Evolutionary conservation across 2,888 invertebrate species (phyloP).

Genomic region (Monoplex corrugatus): DNA sequence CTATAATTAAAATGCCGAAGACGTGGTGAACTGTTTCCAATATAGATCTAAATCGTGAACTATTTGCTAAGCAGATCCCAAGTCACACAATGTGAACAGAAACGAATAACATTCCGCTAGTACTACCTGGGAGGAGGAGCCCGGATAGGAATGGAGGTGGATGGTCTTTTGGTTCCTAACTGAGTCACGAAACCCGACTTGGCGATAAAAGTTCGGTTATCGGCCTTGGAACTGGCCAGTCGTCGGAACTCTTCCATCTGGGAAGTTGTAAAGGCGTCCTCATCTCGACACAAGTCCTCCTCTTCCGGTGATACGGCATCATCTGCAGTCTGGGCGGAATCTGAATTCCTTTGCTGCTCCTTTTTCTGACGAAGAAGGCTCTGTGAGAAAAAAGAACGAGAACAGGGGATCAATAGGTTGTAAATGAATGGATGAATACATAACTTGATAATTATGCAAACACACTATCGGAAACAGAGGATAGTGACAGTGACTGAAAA

Average conservation of each 20-base stretch:
- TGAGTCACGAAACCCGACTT: slow-evolving; percentile 15
- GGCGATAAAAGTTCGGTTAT: slow-evolving; percentile 33
- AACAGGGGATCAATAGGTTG: too few relatives aligned
- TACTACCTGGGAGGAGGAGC: not conserved
- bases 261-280: slow-evolving; percentile 48
- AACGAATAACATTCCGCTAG: too few relatives aligned
- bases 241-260: slow-evolving; percentile 53
- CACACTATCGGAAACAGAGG: too few relatives aligned
- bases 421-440: too few relatives aligned
- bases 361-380: slow-evolving; percentile 31
- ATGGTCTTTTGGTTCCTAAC: not conserved
- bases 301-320: not conserved
- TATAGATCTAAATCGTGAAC: too few relatives aligned
- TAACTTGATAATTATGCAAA: too few relatives aligned
- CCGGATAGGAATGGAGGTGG: slow-evolving; percentile 2
- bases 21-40: too few relatives aligned
- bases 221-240: slow-evolving; percentile 34
- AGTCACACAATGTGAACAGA: too few relatives aligned
- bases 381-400: not conserved
- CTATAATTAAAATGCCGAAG: too few relatives aligned
- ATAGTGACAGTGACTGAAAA: too few relatives aligned
- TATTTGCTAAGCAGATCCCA: too few relatives aligned
- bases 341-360: not conserved
- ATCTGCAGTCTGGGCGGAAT: not conserved
- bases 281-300: slow-evolving; percentile 23